Evolutionary conservation across 2,113 vertebrate species (phyloP).

Genomic region (Alectura lathami): DNA sequence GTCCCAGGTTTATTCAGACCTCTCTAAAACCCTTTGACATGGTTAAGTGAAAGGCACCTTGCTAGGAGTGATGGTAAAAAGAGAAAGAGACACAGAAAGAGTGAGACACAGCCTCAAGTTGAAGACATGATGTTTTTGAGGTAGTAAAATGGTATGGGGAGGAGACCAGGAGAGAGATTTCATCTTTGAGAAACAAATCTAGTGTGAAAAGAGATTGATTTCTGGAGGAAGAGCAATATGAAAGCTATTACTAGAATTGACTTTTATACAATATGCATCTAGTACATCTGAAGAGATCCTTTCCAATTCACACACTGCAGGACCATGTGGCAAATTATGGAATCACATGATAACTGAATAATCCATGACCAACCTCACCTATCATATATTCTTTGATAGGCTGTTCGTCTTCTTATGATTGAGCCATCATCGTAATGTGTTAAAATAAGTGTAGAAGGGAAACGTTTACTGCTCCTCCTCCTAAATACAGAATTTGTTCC

Average conservation of each 20-base stretch:
- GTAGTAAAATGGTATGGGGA: background rate
- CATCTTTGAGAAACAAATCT: background rate
- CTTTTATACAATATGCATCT: background rate
- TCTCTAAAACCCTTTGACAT: background rate
- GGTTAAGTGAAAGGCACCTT: background rate
- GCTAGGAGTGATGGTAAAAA: background rate
- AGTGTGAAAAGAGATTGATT: conserved; percentile 48
- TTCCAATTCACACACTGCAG: background rate
- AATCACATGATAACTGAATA: background rate
- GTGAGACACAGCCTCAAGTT: background rate
- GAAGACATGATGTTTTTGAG: background rate
- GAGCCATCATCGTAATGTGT: background rate
- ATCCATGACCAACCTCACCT: background rate
- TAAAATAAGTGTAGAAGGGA: background rate
- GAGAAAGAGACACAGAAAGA: background rate
- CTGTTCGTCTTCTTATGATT: background rate
- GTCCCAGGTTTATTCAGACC: background rate
- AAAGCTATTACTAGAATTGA: conserved; percentile 21
- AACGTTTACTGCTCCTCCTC: background rate
- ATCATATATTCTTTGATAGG: background rate
- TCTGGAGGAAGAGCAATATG: background rate
- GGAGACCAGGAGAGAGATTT: background rate
- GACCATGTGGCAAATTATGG: background rate
- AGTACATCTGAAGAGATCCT: background rate
- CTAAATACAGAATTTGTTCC: background rate